Base-by-base conservation (phyloP, 2,113 vertebrate genomes). In the Boulengeromyrus knoepffleri region DNA sequence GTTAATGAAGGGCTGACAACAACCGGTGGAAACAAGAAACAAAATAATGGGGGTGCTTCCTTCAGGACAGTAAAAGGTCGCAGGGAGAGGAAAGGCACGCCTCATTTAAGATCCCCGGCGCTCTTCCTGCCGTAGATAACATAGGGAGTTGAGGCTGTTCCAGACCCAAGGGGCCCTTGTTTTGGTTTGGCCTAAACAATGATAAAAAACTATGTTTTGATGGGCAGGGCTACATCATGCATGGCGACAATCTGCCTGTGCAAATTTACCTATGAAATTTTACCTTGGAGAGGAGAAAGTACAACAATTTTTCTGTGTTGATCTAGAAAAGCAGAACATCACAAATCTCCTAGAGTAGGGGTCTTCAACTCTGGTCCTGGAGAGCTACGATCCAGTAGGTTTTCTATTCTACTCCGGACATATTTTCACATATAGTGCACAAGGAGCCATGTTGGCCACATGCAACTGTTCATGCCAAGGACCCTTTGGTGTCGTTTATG, bases 41-140 rank as follows among this genome's bases (percentile, higher is more conserved):
- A 24, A 56, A 87, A 36, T 53, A 58, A 62, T 39, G 15, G 4
- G 36, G 39, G 85, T 89, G 90, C 88, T 80, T 91, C 70, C 47
- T 66, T 93, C 74, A 83, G 85, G 91, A 62, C 84, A 74, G 70
- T 31, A 90, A 49, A 89, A n/a, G 93, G 94, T 93, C 92, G 17
- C 85, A 90, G 58, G 89, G 93, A 87, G 94, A 94, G 94, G 93
- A 95, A 80, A 94, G 93, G 58, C 88, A 10, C 15, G 17, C 0
- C 90, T 27, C 70, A 19, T 91, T 89, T 88, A 88, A 62, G 89
- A 36, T 24, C 45, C 52, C 21, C 9, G 53, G 53, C 12, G 42
- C 39, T 90, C 80, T 56, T 53, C 80, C 17, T 85, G 21, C 50
- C 2, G 5, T 27, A 87, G 86, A 87, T 87, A 87, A 87, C 27